phyloP scores from a whole-genome alignment of 2,797 vertebrate species.

The Schizopygopsis pylzovi region DNA sequence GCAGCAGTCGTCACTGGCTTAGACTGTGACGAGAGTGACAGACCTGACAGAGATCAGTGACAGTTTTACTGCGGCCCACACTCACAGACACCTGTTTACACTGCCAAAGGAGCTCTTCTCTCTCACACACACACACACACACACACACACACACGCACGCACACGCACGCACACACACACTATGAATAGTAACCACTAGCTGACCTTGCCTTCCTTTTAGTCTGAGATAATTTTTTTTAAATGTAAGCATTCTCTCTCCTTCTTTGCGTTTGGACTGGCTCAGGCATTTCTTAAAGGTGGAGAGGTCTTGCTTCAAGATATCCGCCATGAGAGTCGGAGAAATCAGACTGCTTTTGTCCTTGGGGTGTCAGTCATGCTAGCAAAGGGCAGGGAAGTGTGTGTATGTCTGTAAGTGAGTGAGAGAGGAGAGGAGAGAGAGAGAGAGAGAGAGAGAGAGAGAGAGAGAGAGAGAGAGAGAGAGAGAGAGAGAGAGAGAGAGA shows the following conservation, averaged over 20 bases:
- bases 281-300: slow-evolving; percentile 61
- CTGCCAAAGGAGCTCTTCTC: not conserved
- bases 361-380: slow-evolving; percentile 39
- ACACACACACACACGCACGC: not conserved
- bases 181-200: slow-evolving; percentile 31
- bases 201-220: slow-evolving; percentile 70
- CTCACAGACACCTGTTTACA: slow-evolving; percentile 29
- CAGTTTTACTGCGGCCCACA: slow-evolving; percentile 39
- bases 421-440: not conserved
- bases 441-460: too few relatives aligned
- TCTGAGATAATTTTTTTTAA: slow-evolving; percentile 76
- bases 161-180: not conserved
- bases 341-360: slow-evolving; percentile 46
- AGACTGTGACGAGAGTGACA: slow-evolving; percentile 45
- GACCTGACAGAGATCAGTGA: slow-evolving; percentile 52
- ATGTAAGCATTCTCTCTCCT: slow-evolving; percentile 70
- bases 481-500: not conserved
- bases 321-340: not conserved
- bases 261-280: slow-evolving; percentile 58
- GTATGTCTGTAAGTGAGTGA: not conserved
- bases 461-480: not conserved
- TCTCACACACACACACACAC: not conserved
- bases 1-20: slow-evolving; percentile 11
- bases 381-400: slow-evolving; percentile 16
- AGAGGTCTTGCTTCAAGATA: slow-evolving; percentile 59